Base-by-base conservation (phyloP, 2,113 vertebrate species). In the Strigops habroptila region DNA sequence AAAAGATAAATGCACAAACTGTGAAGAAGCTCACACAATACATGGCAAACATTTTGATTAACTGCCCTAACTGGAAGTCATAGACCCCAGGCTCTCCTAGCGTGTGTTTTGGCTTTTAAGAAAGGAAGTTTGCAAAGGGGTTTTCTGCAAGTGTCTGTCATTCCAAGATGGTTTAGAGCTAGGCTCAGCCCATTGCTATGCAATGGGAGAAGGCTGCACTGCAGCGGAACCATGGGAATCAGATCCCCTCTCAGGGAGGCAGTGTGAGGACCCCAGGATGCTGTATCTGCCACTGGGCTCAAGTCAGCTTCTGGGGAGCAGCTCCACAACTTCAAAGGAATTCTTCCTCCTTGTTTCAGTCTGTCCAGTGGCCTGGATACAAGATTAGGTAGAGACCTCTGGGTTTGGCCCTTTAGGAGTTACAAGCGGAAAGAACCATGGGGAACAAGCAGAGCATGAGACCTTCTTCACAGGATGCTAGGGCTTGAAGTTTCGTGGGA, bases 1-100 rank as follows among this genome's bases (percentile, higher is more conserved):
- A 90, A 92, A 91, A 95, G 88, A 95, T 93, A 97, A 94, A 95
- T 87, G 94, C 81, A 82, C 87, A 87, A 97, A 92, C 93, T 85
- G 92, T 82, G 94, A 95, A 97, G 91, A 79, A 96, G 75, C 70
- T 93, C 87, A 37, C 78, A 92, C 94, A 97, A 94, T 93, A 86
- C 88, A 94, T 49, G 76, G 92, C 84, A 96, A 95, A 93, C 9
- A 1, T 91, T 96, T 93, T 97, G 88, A 97, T 97, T 95, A 95
- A 95, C 95, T 91, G 69, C 88, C 80, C 71, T 86, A 71, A 90
- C 75, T 96, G 86, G 52, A 87, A 97, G 80, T 88, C 91, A 68
- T 30, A 91, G 90, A 83, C 69, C 79, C 68, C 15, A 82, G 77
- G 77, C 53, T 92, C 82, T 95, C 46, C 43, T 86, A 82, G 80